These are phyloP conservation scores for Pempheris klunzingeri DNA, from an alignment of 2,797 vertebrate genomes.

Conservation along the genomic window DNA sequence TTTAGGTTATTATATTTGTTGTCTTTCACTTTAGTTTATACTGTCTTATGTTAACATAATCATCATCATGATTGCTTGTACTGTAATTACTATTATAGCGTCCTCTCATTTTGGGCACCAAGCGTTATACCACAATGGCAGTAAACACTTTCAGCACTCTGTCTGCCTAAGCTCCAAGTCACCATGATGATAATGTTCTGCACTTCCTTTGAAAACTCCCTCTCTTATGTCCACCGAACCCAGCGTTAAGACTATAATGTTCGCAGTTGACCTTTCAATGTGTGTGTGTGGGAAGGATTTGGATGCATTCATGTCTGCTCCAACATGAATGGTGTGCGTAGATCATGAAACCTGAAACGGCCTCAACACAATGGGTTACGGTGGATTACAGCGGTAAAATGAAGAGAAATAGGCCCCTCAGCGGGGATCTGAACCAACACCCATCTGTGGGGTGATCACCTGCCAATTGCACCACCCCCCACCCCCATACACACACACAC, in stretches of 20 bases:
- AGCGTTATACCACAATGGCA: not conserved
- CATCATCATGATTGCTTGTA: not conserved
- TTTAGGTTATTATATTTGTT: not conserved
- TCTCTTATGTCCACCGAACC: slow-evolving; percentile 31
- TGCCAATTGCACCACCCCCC: no score
- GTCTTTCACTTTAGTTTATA: slow-evolving; percentile 1
- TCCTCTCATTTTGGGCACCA: not conserved
- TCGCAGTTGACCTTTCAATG: slow-evolving; percentile 50
- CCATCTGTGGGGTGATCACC: slow-evolving; percentile 73
- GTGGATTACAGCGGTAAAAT: slow-evolving; percentile 58
- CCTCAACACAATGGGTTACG: slow-evolving; percentile 60
- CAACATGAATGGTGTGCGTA: slow-evolving; percentile 36
- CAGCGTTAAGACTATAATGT: slow-evolving; percentile 37
- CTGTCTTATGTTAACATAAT: slow-evolving; percentile 13
- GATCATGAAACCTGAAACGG: slow-evolving; percentile 67
- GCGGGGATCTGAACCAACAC: slow-evolving; percentile 70
- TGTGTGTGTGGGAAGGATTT: slow-evolving; percentile 5
- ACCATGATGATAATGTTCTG: slow-evolving; percentile 10
- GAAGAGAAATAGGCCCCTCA: slow-evolving; percentile 57
- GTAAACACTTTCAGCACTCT: slow-evolving; percentile 14
- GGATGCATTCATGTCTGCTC: slow-evolving; percentile 37
- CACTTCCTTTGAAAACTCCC: slow-evolving; percentile 15
- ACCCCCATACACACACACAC: slow-evolving; percentile 19
- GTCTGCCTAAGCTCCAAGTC: not conserved
- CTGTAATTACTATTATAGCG: not conserved